Evolutionary conservation across 2,797 vertebrate genomes (phyloP).

Genomic region (Sphenopsis melanotis): DNA sequence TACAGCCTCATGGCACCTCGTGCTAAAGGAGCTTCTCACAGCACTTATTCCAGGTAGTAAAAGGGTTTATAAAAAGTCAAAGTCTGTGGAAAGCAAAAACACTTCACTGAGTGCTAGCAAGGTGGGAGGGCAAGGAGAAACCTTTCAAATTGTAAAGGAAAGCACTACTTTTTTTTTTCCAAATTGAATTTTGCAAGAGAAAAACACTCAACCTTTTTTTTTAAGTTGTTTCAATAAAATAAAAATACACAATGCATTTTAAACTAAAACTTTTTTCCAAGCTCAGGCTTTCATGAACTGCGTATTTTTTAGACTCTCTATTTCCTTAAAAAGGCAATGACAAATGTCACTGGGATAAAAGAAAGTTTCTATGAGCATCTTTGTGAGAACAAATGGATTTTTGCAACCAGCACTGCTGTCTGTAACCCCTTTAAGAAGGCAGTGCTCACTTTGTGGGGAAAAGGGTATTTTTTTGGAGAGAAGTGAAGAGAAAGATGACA

Average conservation of each 20-base stretch:
- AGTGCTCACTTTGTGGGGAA: not conserved
- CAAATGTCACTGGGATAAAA: not conserved
- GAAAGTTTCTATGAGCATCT: not conserved
- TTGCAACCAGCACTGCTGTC: not conserved
- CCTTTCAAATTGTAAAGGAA: not conserved
- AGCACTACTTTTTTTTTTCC: not conserved
- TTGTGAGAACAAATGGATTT: not conserved
- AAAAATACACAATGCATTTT: not conserved
- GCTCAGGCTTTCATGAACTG: not conserved
- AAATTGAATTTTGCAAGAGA: not conserved
- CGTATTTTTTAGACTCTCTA: not conserved
- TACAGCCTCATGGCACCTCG: fast-evolving
- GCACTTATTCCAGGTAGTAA: not conserved
- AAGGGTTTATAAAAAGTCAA: not conserved
- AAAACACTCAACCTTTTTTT: not conserved
- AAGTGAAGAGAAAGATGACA: not conserved
- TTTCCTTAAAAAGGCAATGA: not conserved
- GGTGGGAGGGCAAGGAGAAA: not conserved
- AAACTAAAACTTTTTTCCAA: not conserved
- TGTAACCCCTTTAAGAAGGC: not conserved
- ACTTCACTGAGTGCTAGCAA: not conserved
- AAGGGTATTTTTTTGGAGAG: not conserved
- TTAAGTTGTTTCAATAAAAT: not conserved
- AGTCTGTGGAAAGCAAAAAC: not conserved
- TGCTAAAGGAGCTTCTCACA: not conserved